Evolutionary conservation across 2,888 invertebrate species (phyloP).

Genomic region (Erannis defoliaria): DNA sequence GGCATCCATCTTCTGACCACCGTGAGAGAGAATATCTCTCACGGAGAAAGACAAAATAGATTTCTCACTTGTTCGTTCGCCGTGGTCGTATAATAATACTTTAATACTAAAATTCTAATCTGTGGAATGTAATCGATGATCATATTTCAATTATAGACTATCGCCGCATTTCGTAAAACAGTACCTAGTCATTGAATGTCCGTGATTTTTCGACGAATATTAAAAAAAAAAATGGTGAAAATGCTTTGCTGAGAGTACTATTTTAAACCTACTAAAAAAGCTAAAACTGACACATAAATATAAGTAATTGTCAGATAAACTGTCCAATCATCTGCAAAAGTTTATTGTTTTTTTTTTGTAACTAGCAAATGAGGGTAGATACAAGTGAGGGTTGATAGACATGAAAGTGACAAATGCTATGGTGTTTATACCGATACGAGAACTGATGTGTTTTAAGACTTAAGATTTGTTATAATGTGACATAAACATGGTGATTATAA

Average conservation of each 20-base stretch:
- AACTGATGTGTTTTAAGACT: conserved; percentile 41
- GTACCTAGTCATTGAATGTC: too few species aligned
- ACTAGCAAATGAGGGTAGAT: too few species aligned
- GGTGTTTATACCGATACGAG: conserved; percentile 19
- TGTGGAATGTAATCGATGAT: not conserved
- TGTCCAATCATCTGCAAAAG: conserved; percentile 23
- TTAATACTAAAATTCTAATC: too few species aligned
- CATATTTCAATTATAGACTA: too few species aligned
- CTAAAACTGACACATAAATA: not conserved
- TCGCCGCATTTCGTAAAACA: too few species aligned
- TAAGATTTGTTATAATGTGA: conserved; percentile 63
- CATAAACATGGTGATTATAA: conserved; percentile 73
- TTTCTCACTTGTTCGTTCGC: too few species aligned
- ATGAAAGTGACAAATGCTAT: conserved; percentile 30
- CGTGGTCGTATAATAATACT: too few species aligned
- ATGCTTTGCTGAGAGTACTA: not conserved
- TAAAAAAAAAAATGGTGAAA: too few species aligned
- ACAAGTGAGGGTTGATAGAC: conserved; percentile 40
- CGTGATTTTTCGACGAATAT: too few species aligned
- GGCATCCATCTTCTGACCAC: too few species aligned
- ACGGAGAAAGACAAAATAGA: too few species aligned
- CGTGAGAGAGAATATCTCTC: too few species aligned
- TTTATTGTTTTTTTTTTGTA: conserved; percentile 3
- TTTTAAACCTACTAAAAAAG: not conserved
- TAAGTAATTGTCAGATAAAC: conserved; percentile 2